Percentiles rank a stretch among this genome's conserved stretches.
Conservation (phyloP, 23 tunicate species). For the Phallusia fumigata region DNA sequence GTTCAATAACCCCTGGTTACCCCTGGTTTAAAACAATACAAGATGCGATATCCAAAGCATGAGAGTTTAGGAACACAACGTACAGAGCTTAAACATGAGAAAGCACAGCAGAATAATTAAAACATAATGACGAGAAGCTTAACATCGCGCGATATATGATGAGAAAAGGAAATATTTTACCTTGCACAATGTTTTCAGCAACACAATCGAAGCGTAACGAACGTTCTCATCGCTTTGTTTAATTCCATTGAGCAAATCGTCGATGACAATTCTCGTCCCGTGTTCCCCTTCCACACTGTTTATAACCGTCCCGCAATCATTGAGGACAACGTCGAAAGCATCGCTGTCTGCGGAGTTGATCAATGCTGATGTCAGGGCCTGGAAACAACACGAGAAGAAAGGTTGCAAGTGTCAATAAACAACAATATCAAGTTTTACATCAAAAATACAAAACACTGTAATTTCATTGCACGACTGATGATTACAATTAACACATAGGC, state of each 20-base stretch:
- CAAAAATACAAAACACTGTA: background rate
- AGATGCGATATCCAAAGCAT: no score
- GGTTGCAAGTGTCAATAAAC: no score
- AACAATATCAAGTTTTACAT: background rate
- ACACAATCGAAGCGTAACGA: slow-evolving; percentile 48
- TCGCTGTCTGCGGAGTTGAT: slow-evolving; percentile 23
- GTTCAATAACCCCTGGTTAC: no score
- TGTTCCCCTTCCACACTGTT: slow-evolving; percentile 85
- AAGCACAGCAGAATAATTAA: no score
- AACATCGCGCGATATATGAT: no score
- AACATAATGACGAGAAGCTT: no score
- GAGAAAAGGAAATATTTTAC: slow-evolving; percentile 30
- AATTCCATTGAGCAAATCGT: slow-evolving; percentile 63
- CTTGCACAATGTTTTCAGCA: slow-evolving; percentile 63
- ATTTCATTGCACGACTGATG: background rate
- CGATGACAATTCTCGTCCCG: slow-evolving; percentile 76
- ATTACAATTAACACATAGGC: no score
- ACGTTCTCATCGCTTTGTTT: slow-evolving; percentile 42
- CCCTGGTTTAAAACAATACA: no score
- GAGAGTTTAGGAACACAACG: no score
- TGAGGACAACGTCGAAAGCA: slow-evolving; percentile 13
- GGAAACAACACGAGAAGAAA: no score
- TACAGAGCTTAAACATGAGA: no score
- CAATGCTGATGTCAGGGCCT: slow-evolving; percentile 25
- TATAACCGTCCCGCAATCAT: slow-evolving; percentile 56